These are phyloP conservation scores for Prolemur simus DNA, from an alignment of 2,113 vertebrate species.

Conservation along the genomic window DNA sequence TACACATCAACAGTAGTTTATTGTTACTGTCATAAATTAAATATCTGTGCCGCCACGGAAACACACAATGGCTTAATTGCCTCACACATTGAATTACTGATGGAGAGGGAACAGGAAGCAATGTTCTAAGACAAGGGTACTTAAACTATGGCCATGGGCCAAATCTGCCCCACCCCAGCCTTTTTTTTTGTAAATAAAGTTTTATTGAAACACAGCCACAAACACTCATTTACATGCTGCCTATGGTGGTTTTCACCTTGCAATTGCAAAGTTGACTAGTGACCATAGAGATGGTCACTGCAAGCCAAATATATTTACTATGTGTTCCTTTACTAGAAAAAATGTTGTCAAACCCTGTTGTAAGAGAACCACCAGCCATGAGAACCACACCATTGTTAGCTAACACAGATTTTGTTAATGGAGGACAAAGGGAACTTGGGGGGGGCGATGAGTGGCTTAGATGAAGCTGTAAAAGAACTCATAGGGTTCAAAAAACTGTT, in stretches of 20 bases:
- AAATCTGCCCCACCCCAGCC: not conserved
- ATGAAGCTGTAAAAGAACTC: not conserved
- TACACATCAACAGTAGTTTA: not conserved
- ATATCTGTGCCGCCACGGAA: not conserved
- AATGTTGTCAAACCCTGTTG: not conserved
- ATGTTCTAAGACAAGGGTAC: not conserved
- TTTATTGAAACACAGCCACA: not conserved
- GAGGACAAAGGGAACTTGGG: not conserved
- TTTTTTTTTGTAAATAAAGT: not conserved
- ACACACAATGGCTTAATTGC: not conserved
- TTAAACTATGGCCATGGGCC: not conserved
- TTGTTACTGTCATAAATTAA: not conserved
- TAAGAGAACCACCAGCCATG: not conserved
- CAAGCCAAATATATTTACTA: not conserved
- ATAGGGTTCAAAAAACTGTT: not conserved
- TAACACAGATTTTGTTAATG: not conserved
- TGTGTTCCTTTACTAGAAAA: not conserved
- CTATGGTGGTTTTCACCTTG: not conserved
- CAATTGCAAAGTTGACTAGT: not conserved
- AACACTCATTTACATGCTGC: not conserved
- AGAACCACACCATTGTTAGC: not conserved
- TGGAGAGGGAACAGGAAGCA: rapidly evolving
- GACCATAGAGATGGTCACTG: no score
- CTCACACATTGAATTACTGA: not conserved
- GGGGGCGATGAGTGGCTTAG: not conserved